Evolutionary conservation across 2,113 vertebrate genomes (phyloP).

Genomic region (Xenopus tropicalis): UCB_Xtro_10.0 CM004448.2:18670501-18671000

Average conservation of each 20-base stretch:
- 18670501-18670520: too few species aligned
- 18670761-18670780: constrained; percentile 9
- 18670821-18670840: too few species aligned
- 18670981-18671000: too few species aligned
- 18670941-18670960: too few species aligned
- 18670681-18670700: constrained; percentile 10
- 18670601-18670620: constrained; percentile 18
- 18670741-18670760: constrained; percentile 13
- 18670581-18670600: constrained; percentile 15
- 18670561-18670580: constrained; percentile 24
- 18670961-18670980: too few species aligned
- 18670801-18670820: too few species aligned
- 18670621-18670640: neutral
- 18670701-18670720: constrained; percentile 16
- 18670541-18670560: neutral
- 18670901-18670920: too few species aligned
- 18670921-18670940: too few species aligned
- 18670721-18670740: neutral
- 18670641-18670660: constrained; percentile 22
- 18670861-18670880: too few species aligned
- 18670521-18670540: neutral
- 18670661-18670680: neutral
- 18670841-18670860: too few species aligned
- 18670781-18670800: too few species aligned
- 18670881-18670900: too few species aligned